phyloP scores from a whole-genome alignment of 2,797 vertebrate genomes.

The Mastacembelus armatus region DNA sequence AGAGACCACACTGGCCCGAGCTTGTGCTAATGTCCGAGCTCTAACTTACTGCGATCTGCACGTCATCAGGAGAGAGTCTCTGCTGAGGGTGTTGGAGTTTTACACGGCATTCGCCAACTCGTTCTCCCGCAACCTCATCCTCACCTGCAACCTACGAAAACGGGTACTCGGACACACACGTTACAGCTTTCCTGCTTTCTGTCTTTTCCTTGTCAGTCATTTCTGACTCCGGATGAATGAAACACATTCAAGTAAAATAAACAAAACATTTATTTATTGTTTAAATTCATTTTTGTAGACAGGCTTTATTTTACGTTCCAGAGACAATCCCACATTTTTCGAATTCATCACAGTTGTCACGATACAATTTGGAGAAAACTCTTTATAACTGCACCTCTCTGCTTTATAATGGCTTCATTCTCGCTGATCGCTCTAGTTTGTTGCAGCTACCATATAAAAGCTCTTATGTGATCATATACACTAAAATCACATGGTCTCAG shows the following conservation, averaged over 20 bases:
- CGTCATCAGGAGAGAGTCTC: slow-evolving; percentile 92
- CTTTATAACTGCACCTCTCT: too few relatives aligned
- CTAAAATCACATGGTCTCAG: neutral
- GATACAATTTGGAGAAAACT: too few relatives aligned
- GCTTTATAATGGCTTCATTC: too few relatives aligned
- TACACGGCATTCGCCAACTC: slow-evolving; percentile 96
- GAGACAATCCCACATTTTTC: too few relatives aligned
- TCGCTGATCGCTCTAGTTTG: too few relatives aligned
- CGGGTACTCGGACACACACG: slow-evolving; percentile 82
- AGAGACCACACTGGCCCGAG: slow-evolving; percentile 90
- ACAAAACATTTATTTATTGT: too few relatives aligned
- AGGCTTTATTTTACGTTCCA: too few relatives aligned
- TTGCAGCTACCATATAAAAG: neutral
- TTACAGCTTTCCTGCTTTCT: neutral
- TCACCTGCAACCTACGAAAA: slow-evolving; percentile 96
- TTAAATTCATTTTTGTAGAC: too few relatives aligned
- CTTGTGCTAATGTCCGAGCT: slow-evolving; percentile 94
- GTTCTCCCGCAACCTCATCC: slow-evolving; percentile 95
- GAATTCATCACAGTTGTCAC: too few relatives aligned
- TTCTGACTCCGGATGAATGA: neutral
- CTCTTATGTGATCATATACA: slow-evolving; percentile 10
- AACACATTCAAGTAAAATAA: too few relatives aligned
- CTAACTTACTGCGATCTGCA: slow-evolving; percentile 98
- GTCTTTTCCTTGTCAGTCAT: neutral
- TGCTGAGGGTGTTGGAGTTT: slow-evolving; percentile 96